Conservation (phyloP, 2,888 invertebrate genomes). For the Agrochola lychnidis region DNA sequence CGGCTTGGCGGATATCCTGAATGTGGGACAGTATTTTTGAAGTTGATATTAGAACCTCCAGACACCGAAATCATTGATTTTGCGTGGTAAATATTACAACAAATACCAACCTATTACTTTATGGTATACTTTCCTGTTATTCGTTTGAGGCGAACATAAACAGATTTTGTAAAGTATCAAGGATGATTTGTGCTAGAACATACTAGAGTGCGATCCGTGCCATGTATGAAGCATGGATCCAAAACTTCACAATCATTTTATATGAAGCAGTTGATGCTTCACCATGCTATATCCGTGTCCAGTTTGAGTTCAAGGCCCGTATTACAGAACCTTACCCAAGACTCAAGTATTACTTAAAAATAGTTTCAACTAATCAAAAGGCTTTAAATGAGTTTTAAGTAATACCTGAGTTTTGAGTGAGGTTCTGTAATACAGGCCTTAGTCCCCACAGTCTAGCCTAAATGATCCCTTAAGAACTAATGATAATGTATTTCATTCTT, state of each 20-base stretch:
- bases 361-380: too few species aligned
- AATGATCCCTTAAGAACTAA: neutral
- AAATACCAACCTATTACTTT: neutral
- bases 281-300: neutral
- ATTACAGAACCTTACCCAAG: too few species aligned
- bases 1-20: constrained; percentile 72
- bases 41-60: constrained; percentile 90
- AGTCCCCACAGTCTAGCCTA: too few species aligned
- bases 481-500: neutral
- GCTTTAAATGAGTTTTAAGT: too few species aligned
- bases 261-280: neutral
- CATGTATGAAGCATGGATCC: neutral
- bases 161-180: neutral
- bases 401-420: too few species aligned
- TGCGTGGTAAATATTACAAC: constrained; percentile 89
- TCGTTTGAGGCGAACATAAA: neutral
- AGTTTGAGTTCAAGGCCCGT: neutral
- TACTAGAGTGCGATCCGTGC: neutral
- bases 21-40: constrained; percentile 77
- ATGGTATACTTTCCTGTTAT: neutral
- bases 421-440: too few species aligned
- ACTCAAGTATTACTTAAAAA: too few species aligned
- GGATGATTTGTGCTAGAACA: neutral
- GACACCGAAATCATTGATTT: constrained; percentile 92
- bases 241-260: neutral